Evolutionary conservation across 2,888 invertebrate species (phyloP), one percentile per base, ranked within the genome.

Genomic region (Cephus pygmeus): DNA sequence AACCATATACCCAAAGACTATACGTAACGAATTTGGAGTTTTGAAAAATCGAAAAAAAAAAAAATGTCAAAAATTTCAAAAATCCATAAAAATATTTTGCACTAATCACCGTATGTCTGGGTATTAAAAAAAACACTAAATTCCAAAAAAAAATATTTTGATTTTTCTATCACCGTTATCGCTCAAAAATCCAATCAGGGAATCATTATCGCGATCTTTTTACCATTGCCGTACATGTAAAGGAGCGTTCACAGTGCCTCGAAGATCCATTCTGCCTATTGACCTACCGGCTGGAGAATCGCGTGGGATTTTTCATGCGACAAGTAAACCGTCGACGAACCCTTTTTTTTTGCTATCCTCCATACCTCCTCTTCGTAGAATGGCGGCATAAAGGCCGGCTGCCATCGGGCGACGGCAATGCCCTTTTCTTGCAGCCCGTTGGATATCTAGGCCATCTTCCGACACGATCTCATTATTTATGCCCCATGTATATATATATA

Each of bases 361-460:
- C 75, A 80, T 81, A 80, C 80, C 77, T 77, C 79, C 75, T 77
- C 74, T 34, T 36, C 36, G 74, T 69, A 11, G 34, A 56, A 69
- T 34, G 69, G 30, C 40, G 6, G 34, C 75, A 75, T 75, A 75
- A 74, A 77, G 68, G 36, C 71, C 36, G 80, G 78, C 79, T 75
- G 81, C 78, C 83, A 77, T 84, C 82, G 83, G 84, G 84, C 83
- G 83, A 69, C 77, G 79, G 81, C 82, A 85, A 85, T 87, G 85
- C 87, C 87, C 88, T 88, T 85, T 84, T 88, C 88, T 89, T 87
- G 88, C 86, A 86, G 87, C 83, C 82, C 85, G 87, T 36, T 87
- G 87, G 82, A 79, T 87, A 90, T 88, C 83, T 89, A 89, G 90
- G 90, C 86, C 89, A 90, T 89, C 89, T 85, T 88, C 85, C 84